Base-by-base conservation (phyloP, 1,140 invertebrate species). In the Lepidurus packardi region DNA sequence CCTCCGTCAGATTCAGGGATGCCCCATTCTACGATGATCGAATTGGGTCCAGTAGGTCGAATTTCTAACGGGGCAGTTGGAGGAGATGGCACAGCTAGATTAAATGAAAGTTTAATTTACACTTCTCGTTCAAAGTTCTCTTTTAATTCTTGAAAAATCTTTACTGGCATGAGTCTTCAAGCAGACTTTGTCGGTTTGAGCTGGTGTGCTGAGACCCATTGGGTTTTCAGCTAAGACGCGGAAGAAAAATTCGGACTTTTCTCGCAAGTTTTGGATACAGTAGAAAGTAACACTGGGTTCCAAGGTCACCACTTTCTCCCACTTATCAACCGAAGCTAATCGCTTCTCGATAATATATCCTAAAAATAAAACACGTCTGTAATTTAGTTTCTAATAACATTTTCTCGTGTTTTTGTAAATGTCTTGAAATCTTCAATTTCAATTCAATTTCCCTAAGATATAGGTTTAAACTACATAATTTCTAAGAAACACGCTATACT, bases 321-420 rank as follows among this genome's bases (percentile, higher is more conserved):
- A 99, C 82, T 89, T 90, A 43, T 90, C 90, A 73, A 88, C 90
- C 73, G 86, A 87, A 81, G 90, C 89, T 80, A 88, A 88, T 87
- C 91, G 92, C 87, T 92, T 96, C 87, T 99, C 97, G 80, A 99
- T 91, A 42, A 98, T 89, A 85, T 99, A 99, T 78, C 92, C 92
- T 93, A 44, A 34, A 53, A 44, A 43, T 41, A 24, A 73, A 34
- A 79, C 65, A 77, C 73, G 10, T n/a, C 42, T 45, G 25, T 78
- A 80, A 73, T 43, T 45, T 74, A 34, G 81, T 75, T 73, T 44
- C 1, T 42, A 53, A 74, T 41, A 53, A 65, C 11, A 81, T 79
- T 21, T 24, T 74, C 43, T 10, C 80, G 87, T 88, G 80, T 88
- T 87, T 43, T 76, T 44, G 0, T n/a, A 5, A 47, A 21, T 34